Base-by-base conservation (phyloP, 2,797 vertebrate genomes). In the Aulostomus chinensis region DNA sequence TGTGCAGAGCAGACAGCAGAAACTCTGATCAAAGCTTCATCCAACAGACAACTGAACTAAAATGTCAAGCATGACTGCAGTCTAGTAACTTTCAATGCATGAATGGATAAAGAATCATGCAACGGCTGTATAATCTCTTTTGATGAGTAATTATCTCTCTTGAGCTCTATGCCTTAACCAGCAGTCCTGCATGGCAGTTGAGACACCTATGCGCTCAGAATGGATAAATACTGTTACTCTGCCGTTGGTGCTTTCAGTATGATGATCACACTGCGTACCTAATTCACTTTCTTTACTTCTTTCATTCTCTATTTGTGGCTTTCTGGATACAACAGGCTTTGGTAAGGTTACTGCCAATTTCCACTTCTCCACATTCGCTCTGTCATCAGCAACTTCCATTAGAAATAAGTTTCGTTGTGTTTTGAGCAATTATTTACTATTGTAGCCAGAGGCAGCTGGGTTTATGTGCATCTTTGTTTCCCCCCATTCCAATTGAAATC, bases 291-390 rank as follows among this genome's bases (percentile, higher is more conserved):
- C 39, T 80, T 41, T 69, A 48, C 74, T 63, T 68, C 54, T 78
- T 88, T 66, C 40, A 86, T 83, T 66, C 74, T 88, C 72, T 54
- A 36, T 78, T 42, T 71, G 25, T 35, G 46, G 71, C 70, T 36
- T 56, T 14, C 63, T 82, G 92, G 89, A 91, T 81, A 79, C 69
- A 75, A 62, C 86, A 99, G 97, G 96, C 96, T 73, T 92, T 98
- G 96, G 88, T 90, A 78, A 88, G 86, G n/a, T 54, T 2, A 13
- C 37, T 31, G 7, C 50, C 17, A 48, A 1, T 65, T 0, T 58
- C 10, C n/a, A n/a, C n/a, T 1, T 3, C 28, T 26, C 2, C 9
- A 7, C 24, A 21, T 4, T 18, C 13, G 17, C 13, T 17, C 14
- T 3, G n/a, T 11, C 9, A 6, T 7, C 17, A 7, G 20, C 3